Base-by-base conservation (phyloP, 2,888 invertebrate species). In the Carpatolechia fugitivella region DNA sequence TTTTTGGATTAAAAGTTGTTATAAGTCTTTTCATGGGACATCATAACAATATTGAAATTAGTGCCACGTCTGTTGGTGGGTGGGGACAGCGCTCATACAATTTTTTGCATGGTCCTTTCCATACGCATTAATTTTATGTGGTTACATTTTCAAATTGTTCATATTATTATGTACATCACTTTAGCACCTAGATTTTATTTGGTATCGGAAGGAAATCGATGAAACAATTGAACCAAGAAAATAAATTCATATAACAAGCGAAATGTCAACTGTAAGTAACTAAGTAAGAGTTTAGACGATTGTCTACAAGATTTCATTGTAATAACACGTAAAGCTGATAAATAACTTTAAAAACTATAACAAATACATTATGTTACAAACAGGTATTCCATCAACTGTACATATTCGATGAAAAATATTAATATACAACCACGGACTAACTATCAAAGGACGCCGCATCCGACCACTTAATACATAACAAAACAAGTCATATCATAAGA, bases 261-360 rank as follows among this genome's bases (percentile, higher is more conserved):
- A 70, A 72, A 62, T 61, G 60, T 65, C 63, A 60, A 55, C 24
- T 4, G 24, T 24, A 24, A 24, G 61, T 60, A 60, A 51, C 57
- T 57, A 67, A 76, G 76, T 70, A 70, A 69, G 66, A 66, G 68
- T 65, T 65, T 59, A 71, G 64, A 69, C 60, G 57, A 16, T 48
- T 54, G 66, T 70, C 69, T 67, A 69, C 73, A 62, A 74, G 76
- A 81, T 78, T 81, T 74, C 66, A 76, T 76, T 59, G 59, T 58
- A 65, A 64, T 55, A 68, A 69, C 63, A 65, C 54, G 62, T 65
- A 70, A 71, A 76, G 68, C 55, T 70, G 66, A 80, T 76, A 74
- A 75, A 77, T 72, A 78, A 76, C 65, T 51, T 68, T 74, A 73
- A 74, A 75, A 80, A 80, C 69, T 74, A 66, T 61, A 70, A 82